Evolutionary conservation across 2,113 vertebrate genomes (phyloP).

Genomic region (Phyllopteryx taeniolatus): DNA sequence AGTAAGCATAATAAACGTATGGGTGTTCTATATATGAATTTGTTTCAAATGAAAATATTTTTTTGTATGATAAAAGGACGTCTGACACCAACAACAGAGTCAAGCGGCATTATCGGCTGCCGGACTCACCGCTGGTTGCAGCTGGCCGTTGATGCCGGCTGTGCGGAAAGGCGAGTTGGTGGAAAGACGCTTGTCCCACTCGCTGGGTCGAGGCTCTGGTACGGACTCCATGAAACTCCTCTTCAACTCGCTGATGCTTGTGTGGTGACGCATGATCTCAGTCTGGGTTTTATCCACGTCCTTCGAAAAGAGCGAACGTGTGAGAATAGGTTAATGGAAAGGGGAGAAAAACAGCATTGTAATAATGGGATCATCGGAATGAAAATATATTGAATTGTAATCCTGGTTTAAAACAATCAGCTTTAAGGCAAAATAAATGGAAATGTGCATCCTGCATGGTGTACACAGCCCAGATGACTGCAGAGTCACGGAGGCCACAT

Average conservation of each 20-base stretch:
- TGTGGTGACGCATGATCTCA: constrained; percentile 94
- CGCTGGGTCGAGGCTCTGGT: constrained; percentile 86
- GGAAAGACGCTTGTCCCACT: constrained; percentile 97
- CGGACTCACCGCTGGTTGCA: constrained; percentile 84
- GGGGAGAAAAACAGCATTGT: background rate
- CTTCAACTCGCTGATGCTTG: constrained; percentile 95
- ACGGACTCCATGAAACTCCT: constrained; percentile 98
- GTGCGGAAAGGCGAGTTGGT: constrained; percentile 92
- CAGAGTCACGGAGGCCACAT: too few species aligned
- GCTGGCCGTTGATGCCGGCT: constrained; percentile 86
- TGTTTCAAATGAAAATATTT: background rate
- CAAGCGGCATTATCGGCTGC: background rate
- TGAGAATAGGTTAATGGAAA: background rate
- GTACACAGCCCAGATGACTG: background rate
- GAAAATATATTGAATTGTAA: background rate
- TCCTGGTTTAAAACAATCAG: background rate
- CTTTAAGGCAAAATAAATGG: background rate
- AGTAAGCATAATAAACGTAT: background rate
- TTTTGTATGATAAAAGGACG: background rate
- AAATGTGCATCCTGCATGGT: background rate
- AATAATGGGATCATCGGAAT: background rate
- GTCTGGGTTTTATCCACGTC: constrained; percentile 94
- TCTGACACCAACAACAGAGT: background rate
- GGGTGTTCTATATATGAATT: background rate
- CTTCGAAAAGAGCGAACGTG: constrained; percentile 59